Evolutionary conservation across 2,797 vertebrate genomes (phyloP).

Genomic region (Enteromius unitaeniatus): DNA sequence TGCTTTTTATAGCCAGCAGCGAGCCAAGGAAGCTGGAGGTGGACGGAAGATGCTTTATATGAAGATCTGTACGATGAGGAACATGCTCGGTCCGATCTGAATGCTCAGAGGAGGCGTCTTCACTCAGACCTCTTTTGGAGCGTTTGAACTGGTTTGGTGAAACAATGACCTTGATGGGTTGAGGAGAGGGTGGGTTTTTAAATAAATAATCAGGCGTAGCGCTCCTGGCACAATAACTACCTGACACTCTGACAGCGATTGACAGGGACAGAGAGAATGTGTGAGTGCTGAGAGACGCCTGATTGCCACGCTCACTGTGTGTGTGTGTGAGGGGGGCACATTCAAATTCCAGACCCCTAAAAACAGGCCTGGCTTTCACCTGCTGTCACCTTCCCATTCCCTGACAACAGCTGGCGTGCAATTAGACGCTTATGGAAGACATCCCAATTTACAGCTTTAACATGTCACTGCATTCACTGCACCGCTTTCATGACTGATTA

Average conservation of each 20-base stretch:
- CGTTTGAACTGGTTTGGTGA: slow-evolving; percentile 15
- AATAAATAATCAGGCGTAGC: slow-evolving; percentile 54
- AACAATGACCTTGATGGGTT: slow-evolving; percentile 50
- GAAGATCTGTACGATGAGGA: neutral
- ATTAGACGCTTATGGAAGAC: slow-evolving; percentile 56
- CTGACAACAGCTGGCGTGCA: slow-evolving; percentile 55
- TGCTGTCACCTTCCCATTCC: slow-evolving; percentile 53
- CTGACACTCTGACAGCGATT: slow-evolving; percentile 47
- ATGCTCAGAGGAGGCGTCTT: neutral
- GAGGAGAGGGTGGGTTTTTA: slow-evolving; percentile 46
- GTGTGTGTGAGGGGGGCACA: slow-evolving; percentile 16
- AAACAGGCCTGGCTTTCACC: slow-evolving; percentile 54
- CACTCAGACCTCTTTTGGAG: neutral
- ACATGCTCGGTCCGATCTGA: neutral
- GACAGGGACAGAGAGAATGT: slow-evolving; percentile 55
- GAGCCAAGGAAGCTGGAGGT: slow-evolving; percentile 19
- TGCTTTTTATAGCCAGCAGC: slow-evolving; percentile 36
- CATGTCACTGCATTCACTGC: slow-evolving; percentile 10
- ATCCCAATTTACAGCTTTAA: slow-evolving; percentile 54
- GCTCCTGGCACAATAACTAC: slow-evolving; percentile 52
- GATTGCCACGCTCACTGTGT: slow-evolving; percentile 44
- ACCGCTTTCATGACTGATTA: neutral
- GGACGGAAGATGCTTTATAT: slow-evolving; percentile 30
- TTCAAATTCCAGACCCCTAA: slow-evolving; percentile 56
- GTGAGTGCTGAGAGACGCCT: slow-evolving; percentile 42